phyloP scores from a whole-genome alignment of 2,113 vertebrate genomes.

The Octodon degus region DNA sequence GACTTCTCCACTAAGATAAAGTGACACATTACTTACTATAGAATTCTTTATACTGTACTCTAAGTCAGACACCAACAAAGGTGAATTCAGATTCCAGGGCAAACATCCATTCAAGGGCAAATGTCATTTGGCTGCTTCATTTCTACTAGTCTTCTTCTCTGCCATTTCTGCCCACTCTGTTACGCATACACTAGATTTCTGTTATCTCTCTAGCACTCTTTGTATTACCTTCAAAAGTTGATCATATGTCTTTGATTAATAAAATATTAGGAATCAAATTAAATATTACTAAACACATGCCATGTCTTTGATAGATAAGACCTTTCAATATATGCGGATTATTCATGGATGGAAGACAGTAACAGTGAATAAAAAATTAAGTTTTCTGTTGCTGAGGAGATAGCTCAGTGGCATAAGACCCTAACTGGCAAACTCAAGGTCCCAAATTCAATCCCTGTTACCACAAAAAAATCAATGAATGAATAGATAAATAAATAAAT shows the following conservation, averaged over 20 bases:
- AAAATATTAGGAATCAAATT: slow-evolving; percentile 67
- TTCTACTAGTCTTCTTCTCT: background rate
- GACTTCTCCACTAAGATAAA: background rate
- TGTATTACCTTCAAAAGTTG: background rate
- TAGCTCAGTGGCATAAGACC: too few species aligned
- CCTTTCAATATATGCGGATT: slow-evolving; percentile 26
- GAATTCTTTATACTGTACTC: background rate
- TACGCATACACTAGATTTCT: background rate
- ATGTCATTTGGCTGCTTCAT: too few species aligned
- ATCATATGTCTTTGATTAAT: slow-evolving; percentile 77
- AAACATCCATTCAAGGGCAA: background rate
- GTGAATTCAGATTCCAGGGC: background rate
- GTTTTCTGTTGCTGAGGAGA: background rate
- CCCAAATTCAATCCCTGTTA: too few species aligned
- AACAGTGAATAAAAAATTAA: slow-evolving; percentile 23
- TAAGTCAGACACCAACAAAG: background rate
- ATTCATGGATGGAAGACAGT: background rate
- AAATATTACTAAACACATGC: slow-evolving; percentile 75
- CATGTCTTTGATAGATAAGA: slow-evolving; percentile 54
- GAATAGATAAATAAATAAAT: too few species aligned
- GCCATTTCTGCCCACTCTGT: background rate
- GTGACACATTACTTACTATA: background rate
- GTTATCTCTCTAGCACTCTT: background rate
- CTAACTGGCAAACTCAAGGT: too few species aligned
- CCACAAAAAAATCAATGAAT: too few species aligned